Evolutionary conservation across 2,888 invertebrate genomes (phyloP), one percentile per base, ranked within the genome.

Genomic region (Volucella inanis): DNA sequence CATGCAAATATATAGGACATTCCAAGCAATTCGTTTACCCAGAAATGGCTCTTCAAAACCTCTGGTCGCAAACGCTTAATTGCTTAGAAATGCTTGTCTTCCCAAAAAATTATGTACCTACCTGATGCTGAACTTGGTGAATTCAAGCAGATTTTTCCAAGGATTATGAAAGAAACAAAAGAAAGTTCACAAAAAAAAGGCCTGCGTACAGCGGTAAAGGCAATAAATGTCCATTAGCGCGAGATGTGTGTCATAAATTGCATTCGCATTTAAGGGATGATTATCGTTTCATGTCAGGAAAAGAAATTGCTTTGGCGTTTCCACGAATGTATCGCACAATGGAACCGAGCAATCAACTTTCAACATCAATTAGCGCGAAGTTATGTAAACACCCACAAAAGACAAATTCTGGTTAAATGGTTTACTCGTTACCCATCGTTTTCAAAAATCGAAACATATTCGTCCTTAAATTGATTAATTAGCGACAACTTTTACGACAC

Each of bases 191-290:
- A 18, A 15, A 59, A 55, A 47, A 57, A 41, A 54, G 41, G 52
- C 8, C 57, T 38, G 45, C 57, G 57, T 57, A 38, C 55, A 18
- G 49, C 54, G n/a, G 45, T 39, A 18, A 43, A 8, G 18, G 55
- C 22, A 61, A 72, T 82, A 65, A 82, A 72, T 67, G 38, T 71
- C 14, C 18, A 72, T 67, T 10, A 14, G 8, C 38, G 41, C 15
- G 8, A 15, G n/a, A 39, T 11, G 38, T n/a, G 8, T 14, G 52
- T 11, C 52, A 38, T 50, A 62, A 61, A 41, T 11, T 6, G 22
- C 12, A 57, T 64, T 49, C 62, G 62, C 43, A 57, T 31, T 31
- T 61, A 22, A n/a, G 1, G 6, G 15, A 39, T 50, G 3, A 22
- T 22, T 22, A 1, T 22, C 22, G 22, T 50, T 39, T 8, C n/a